phyloP scores from a whole-genome alignment of 2,797 vertebrate species.

The Stomatorhinus walkeri region DNA sequence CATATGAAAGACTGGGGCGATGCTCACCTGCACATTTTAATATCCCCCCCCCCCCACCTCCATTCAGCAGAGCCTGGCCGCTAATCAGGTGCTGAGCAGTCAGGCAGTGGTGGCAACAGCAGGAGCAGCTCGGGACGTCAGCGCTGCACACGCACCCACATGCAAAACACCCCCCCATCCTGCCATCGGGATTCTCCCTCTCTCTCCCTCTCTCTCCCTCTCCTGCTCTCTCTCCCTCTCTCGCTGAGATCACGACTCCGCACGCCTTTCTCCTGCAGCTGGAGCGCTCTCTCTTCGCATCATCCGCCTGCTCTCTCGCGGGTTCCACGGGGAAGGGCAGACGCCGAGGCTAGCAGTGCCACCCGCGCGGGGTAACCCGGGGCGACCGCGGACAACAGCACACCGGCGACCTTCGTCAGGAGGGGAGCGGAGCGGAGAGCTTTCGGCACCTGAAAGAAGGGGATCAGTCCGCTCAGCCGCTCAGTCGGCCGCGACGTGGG shows the following conservation, averaged over 20 bases:
- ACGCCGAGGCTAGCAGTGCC: neutral
- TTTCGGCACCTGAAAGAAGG: neutral
- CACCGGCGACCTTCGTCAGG: neutral
- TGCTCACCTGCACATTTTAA: constrained; percentile 14
- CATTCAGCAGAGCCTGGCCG: neutral
- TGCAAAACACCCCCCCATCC: neutral
- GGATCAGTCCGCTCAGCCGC: neutral
- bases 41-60: neutral
- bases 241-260: constrained; percentile 34
- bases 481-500: neutral
- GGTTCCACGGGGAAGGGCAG: neutral
- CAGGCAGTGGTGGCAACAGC: constrained; percentile 24
- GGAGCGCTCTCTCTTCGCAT: neutral
- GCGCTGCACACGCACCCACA: constrained; percentile 16
- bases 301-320: neutral
- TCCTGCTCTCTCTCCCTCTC: neutral
- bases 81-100: constrained; percentile 5
- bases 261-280: constrained; percentile 15
- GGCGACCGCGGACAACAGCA: neutral
- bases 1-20: neutral
- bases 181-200: neutral
- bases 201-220: neutral
- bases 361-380: neutral
- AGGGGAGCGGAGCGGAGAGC: neutral
- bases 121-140: constrained; percentile 18